Base-by-base conservation (phyloP, 2,113 vertebrate species). In the Athene cunicularia region DNA sequence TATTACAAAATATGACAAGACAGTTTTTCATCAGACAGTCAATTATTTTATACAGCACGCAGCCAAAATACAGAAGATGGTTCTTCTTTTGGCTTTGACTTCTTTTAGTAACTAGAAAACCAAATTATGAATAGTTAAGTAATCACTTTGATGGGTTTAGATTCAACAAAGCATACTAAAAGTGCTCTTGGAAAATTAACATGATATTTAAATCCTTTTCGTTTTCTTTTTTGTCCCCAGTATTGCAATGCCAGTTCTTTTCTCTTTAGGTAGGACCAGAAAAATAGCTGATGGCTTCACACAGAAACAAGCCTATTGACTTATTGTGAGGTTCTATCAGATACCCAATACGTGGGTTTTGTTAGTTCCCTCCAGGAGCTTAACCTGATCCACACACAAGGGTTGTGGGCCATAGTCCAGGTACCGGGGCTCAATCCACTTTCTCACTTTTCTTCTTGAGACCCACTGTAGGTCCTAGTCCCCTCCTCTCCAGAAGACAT, bases 1-100 rank as follows among this genome's bases (percentile, higher is more conserved):
- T 98, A 96, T 98, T 98, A 95, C 89, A 91, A 97, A 97, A 97
- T 91, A 95, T 90, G 95, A 97, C 96, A 98, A 85, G 90, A 90
- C 45, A 95, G 80, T 97, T 98, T 97, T 97, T 97, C 91, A 95
- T 80, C 93, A 96, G 85, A 63, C 80, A 97, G 94, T 84, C 95
- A 97, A 94, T 97, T 97, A 97, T 97, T 98, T 97, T 90, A 67
- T 47, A 37, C 88, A 91, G 85, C 30, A 67, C 86, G 41, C 92
- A 95, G 90, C 47, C 93, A 84, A 95, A 95, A 83, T 43, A 90
- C 50, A 83, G 88, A 94, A 90, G 95, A 80, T 8, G 3, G 26
- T 35, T 95, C 39, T 67, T 63, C 60, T 83, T 96, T 94, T 96
- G 96, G 55, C 66, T 81, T 75, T 35, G 87, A n/a, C 74, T 75